Base-by-base conservation (phyloP, 2,113 vertebrate species). In the Dolichallabes microphthalmus region DNA sequence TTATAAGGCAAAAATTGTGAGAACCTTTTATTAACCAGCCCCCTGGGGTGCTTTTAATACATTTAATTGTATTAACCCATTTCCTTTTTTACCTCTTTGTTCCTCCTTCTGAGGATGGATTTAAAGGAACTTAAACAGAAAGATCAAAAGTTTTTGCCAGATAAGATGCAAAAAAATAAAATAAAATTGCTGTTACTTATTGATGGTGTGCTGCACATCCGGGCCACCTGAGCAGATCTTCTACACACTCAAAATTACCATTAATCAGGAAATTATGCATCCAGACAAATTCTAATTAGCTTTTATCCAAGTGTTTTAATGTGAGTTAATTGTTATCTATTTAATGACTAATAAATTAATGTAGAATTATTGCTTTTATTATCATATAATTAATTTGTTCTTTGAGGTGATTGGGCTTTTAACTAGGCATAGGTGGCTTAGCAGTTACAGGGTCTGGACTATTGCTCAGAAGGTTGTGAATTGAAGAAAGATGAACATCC, bases 151-250 rank as follows among this genome's bases (percentile, higher is more conserved):
- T 57, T 32, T 55, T 30, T 55, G 7, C 53, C 53, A 75, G 39
- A 75, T 75, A 75, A 75, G 73, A 53, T 55, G 75, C 75, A 32
- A 45, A 45, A 45, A 45, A 7, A 45, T 8, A 0, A 45, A 45
- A 45, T 57, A n/a, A 55, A 77, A 77, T 57, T 30, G 52, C 7
- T 17, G 20, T 32, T 52, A 77, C 75, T 55, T 57, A 55, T 10
- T 77, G 27, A 77, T 77, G 75, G 15, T 27, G 55, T 30, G 27
- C 11, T 77, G 75, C 52, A 57, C 50, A 77, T 52, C 75, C 57
- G n/a, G 50, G 22, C 57, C 52, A 77, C n/a, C 52, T 77, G 74
- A 55, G 74, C 52, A 77, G 74, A 77, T 11, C 74, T 20, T 77
- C n/a, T 30, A 25, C 52, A 77, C 30, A 77, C 52, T 57, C 14